Evolutionary conservation across 2,113 vertebrate genomes (phyloP).

Genomic region (Petroica traversi): DNA sequence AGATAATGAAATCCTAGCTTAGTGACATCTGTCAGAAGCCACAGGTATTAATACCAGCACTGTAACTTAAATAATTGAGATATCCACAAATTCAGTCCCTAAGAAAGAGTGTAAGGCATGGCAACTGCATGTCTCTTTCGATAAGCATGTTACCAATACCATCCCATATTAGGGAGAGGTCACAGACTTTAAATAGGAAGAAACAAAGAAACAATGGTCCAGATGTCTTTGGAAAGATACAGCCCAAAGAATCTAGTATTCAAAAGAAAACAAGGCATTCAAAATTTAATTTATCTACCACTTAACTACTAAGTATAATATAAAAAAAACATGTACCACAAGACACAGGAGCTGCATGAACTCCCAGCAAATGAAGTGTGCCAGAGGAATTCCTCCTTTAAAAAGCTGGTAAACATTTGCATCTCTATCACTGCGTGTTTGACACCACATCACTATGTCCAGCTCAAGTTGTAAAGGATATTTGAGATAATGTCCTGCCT

Average conservation of each 20-base stretch:
- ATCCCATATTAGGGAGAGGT: not conserved
- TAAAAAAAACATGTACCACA: not conserved
- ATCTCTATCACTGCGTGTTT: not conserved
- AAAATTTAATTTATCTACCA: not conserved
- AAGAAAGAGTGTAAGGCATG: not conserved
- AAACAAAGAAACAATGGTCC: not conserved
- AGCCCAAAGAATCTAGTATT: not conserved
- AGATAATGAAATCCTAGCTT: not conserved
- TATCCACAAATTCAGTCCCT: not conserved
- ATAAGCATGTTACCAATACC: rapidly evolving
- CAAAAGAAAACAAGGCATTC: not conserved
- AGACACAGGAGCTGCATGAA: not conserved
- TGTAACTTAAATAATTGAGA: not conserved
- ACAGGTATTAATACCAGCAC: not conserved
- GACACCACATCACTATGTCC: not conserved
- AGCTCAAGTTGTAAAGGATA: not conserved
- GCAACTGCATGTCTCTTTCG: not conserved
- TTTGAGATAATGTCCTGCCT: not conserved
- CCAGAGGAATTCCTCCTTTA: not conserved
- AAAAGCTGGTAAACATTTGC: not conserved
- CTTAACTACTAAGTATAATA: not conserved
- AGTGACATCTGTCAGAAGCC: not conserved
- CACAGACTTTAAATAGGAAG: not conserved
- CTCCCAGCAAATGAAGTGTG: not conserved
- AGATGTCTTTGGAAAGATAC: not conserved